Conservation (phyloP, 2,797 vertebrate genomes). For the Semaprochilodus insignis region DNA sequence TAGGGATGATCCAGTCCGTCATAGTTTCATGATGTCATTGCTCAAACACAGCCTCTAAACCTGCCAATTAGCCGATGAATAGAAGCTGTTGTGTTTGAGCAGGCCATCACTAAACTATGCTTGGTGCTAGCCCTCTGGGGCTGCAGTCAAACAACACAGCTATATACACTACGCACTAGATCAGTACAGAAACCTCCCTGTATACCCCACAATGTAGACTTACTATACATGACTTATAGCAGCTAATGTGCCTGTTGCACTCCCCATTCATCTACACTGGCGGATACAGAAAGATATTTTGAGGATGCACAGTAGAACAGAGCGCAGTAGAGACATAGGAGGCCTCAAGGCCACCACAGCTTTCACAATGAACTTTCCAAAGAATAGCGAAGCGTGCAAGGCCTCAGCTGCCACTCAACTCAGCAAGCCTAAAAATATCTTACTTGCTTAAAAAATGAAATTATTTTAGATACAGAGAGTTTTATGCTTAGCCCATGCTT, state of each 20-base stretch:
- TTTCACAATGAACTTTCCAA: conserved; percentile 34
- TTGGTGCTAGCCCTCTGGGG: no score
- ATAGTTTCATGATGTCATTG: no score
- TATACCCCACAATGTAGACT: neutral
- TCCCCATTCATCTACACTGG: neutral
- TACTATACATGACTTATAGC: neutral
- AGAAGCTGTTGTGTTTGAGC: no score
- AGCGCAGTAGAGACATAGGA: conserved; percentile 6
- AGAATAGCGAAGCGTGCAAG: conserved; percentile 22
- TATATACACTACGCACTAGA: neutral
- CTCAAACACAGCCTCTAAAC: no score
- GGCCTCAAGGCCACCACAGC: conserved; percentile 19
- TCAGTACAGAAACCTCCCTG: neutral
- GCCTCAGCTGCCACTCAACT: neutral
- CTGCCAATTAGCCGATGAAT: no score
- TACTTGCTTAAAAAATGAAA: neutral
- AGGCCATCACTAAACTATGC: no score
- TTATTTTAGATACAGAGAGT: no score
- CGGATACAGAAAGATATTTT: conserved; percentile 39
- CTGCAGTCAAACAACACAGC: neutral
- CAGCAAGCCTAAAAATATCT: conserved; percentile 35
- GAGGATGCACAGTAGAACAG: conserved; percentile 19
- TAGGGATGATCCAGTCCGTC: no score
- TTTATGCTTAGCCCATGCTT: no score
- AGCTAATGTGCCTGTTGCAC: neutral